phyloP scores from a whole-genome alignment of 2,113 vertebrate species.

The Sitta europaea region DNA sequence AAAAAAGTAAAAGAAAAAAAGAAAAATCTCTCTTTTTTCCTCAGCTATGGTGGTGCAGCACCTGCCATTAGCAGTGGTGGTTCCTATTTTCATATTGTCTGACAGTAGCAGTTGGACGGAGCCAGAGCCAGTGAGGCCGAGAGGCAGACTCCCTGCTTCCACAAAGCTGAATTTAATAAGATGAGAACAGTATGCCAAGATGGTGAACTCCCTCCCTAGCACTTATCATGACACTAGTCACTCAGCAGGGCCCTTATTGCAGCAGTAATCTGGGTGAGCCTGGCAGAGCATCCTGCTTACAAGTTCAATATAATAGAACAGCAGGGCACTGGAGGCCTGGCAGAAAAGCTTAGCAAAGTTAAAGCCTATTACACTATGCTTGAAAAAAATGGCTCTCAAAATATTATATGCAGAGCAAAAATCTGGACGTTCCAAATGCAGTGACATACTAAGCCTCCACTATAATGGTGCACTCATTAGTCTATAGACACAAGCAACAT shows the following conservation, averaged over 20 bases:
- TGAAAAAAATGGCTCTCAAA: constrained; percentile 79
- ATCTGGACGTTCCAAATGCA: constrained; percentile 82
- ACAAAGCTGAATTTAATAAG: constrained; percentile 95
- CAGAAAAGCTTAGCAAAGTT: constrained; percentile 98
- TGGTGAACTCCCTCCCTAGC: constrained; percentile 83
- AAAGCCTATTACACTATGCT: constrained; percentile 92
- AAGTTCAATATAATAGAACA: constrained; percentile 96
- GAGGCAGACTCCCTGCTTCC: constrained; percentile 81
- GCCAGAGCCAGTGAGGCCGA: constrained; percentile 81
- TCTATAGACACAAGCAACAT: constrained; percentile 40
- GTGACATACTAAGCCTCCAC: constrained; percentile 66
- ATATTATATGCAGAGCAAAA: constrained; percentile 72
- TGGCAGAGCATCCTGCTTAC: constrained; percentile 85
- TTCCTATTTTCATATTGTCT: constrained; percentile 87
- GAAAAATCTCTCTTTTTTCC: constrained; percentile 11
- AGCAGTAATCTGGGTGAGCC: constrained; percentile 89
- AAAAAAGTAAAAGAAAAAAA: neutral
- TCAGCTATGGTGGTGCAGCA: constrained; percentile 70
- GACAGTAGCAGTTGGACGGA: constrained; percentile 87
- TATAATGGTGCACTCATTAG: constrained; percentile 64
- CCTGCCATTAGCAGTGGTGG: constrained; percentile 87
- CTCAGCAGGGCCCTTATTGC: constrained; percentile 93
- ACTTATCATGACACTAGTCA: constrained; percentile 88
- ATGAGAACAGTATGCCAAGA: constrained; percentile 91
- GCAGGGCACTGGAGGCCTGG: constrained; percentile 89